These are phyloP conservation scores for Esperia sulphurella DNA, from an alignment of 2,888 invertebrate species.

Conservation along the genomic window DNA sequence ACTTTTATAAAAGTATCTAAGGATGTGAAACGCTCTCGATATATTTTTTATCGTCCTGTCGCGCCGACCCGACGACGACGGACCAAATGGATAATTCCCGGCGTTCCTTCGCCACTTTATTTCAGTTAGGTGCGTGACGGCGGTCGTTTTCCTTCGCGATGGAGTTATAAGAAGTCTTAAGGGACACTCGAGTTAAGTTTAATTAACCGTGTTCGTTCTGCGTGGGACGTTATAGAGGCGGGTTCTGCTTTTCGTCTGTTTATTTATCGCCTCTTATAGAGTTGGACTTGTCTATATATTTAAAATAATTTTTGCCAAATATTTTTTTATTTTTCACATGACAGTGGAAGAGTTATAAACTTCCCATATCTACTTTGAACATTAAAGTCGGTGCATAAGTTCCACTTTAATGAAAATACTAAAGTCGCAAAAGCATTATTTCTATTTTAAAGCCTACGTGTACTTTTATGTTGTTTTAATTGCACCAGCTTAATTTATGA, in stretches of 20 bases:
- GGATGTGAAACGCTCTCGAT: constrained; percentile 28
- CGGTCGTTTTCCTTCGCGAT: constrained; percentile 38
- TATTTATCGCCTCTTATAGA: not conserved
- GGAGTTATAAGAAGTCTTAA: constrained; percentile 32
- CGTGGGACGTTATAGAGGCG: constrained; percentile 22
- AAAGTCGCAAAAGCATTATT: no score
- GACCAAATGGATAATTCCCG: constrained; percentile 33
- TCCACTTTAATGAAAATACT: no score
- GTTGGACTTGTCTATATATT: no score
- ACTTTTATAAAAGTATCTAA: constrained; percentile 14
- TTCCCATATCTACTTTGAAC: no score
- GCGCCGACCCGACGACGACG: constrained; percentile 8
- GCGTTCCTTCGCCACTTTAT: constrained; percentile 20
- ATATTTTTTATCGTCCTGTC: constrained; percentile 31
- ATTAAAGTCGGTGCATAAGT: no score
- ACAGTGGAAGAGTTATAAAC: no score
- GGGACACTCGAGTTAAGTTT: constrained; percentile 31
- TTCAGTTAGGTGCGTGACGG: constrained; percentile 46
- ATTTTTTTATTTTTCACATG: no score
- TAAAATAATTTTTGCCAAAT: no score
- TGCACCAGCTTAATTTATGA: not conserved
- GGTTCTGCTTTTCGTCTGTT: not conserved
- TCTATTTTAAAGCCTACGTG: no score
- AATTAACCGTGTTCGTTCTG: constrained; percentile 32
- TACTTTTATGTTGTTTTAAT: not conserved